phyloP scores from a whole-genome alignment of 1,140 invertebrate genomes.

The Hydropsyche tenuis region DNA sequence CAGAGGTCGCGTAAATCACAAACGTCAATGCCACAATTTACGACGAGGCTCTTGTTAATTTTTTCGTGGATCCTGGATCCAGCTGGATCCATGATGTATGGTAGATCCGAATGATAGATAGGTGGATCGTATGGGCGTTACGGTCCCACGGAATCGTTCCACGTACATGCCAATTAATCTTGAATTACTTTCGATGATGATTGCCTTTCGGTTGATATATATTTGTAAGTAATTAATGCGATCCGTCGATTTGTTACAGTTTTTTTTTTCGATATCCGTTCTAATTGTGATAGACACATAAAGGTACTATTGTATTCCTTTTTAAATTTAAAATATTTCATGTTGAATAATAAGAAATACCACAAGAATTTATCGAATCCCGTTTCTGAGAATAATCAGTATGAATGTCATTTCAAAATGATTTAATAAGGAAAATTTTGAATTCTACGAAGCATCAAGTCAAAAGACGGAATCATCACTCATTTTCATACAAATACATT shows the following conservation, averaged over 20 bases:
- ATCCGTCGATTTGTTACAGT: no score
- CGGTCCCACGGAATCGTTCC: constrained; percentile 37
- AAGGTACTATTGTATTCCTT: no score
- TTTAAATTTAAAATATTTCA: no score
- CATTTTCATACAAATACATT: no score
- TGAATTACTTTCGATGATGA: constrained; percentile 30
- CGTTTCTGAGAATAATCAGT: not conserved
- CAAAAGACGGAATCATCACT: no score
- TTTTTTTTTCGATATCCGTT: no score
- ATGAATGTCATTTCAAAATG: not conserved
- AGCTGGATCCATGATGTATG: constrained; percentile 44
- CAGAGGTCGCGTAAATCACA: no score
- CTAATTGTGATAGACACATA: no score
- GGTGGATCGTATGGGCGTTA: constrained; percentile 42
- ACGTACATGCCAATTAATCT: constrained; percentile 47
- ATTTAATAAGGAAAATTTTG: not conserved
- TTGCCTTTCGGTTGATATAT: not conserved
- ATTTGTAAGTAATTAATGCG: not conserved
- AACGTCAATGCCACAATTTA: no score
- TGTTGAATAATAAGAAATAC: no score
- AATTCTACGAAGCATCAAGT: not conserved
- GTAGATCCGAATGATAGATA: constrained; percentile 49
- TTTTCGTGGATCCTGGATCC: constrained; percentile 31
- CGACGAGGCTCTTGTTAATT: constrained; percentile 49
- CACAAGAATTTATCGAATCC: no score